Evolutionary conservation across 1,140 invertebrate genomes (phyloP).

Genomic region (Heliothis subflexa): DNA sequence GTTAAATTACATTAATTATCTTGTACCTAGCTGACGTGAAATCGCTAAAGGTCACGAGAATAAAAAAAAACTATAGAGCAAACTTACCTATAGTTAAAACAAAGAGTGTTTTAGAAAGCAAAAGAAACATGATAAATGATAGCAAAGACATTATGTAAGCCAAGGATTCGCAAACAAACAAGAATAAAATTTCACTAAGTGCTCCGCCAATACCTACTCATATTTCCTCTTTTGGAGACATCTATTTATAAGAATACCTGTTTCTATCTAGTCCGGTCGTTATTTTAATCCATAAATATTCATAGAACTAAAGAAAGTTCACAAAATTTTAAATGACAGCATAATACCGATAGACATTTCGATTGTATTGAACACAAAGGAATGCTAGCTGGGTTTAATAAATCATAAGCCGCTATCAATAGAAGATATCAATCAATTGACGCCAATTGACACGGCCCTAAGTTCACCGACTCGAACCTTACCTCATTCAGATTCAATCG

Average conservation of each 20-base stretch:
- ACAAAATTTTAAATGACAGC: neutral
- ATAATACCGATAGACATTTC: neutral
- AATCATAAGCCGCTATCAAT: constrained; percentile 27
- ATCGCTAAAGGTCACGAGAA: neutral
- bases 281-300: constrained; percentile 25
- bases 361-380: neutral
- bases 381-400: constrained; percentile 18
- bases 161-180: constrained; percentile 35
- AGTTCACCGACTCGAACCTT: constrained; percentile 34
- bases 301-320: neutral
- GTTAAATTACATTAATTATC: constrained; percentile 12
- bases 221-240: neutral
- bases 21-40: neutral
- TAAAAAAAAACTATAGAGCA: neutral
- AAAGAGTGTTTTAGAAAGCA: constrained; percentile 12
- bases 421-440: constrained; percentile 40
- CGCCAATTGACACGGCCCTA: constrained; percentile 37
- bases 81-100: neutral
- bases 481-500: constrained; percentile 38
- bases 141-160: constrained; percentile 12
- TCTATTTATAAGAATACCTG: constrained; percentile 13
- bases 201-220: neutral
- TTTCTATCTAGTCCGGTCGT: neutral
- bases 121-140: constrained; percentile 14
- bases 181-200: constrained; percentile 31